Evolutionary conservation across 2,888 invertebrate genomes (phyloP).

Genomic region (Hirtodrosophila confusa): DNA sequence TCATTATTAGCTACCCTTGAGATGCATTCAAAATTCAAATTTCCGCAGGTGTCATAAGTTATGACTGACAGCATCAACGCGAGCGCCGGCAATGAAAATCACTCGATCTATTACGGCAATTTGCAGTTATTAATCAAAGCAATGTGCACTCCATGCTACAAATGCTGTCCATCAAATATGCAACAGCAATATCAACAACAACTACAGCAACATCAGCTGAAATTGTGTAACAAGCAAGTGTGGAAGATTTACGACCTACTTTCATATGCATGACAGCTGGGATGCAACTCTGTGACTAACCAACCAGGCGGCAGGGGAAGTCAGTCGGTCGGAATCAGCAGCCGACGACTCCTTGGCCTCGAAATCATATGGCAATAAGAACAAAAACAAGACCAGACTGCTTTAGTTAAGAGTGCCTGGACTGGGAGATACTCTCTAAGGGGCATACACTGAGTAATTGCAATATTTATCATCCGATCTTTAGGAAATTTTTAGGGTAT

Average conservation of each 20-base stretch:
- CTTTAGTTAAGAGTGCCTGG: too few species aligned
- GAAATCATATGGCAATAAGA: constrained; percentile 10
- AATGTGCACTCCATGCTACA: constrained; percentile 46
- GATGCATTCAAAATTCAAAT: constrained; percentile 44
- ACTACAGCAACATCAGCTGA: constrained; percentile 20
- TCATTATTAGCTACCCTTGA: constrained; percentile 10
- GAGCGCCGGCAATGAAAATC: constrained; percentile 52
- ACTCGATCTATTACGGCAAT: constrained; percentile 73
- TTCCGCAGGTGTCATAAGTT: constrained; percentile 46
- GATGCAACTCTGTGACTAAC: constrained; percentile 60
- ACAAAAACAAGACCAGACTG: too few species aligned
- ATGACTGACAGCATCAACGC: constrained; percentile 35
- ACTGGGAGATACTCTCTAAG: too few species aligned
- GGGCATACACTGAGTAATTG: too few species aligned
- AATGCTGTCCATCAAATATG: constrained; percentile 55
- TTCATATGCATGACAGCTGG: constrained; percentile 77
- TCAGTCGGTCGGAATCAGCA: constrained; percentile 23
- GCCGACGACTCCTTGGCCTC: constrained; percentile 22
- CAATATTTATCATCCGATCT: too few species aligned
- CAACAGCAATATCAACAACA: constrained; percentile 40
- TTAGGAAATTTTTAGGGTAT: too few species aligned
- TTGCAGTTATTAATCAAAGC: constrained; percentile 75
- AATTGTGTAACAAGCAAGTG: constrained; percentile 39
- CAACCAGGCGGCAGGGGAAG: constrained; percentile 49
- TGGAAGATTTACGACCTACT: constrained; percentile 75